Conservation (phyloP, 1,140 invertebrate genomes). For the Trichonephila clavata region DNA sequence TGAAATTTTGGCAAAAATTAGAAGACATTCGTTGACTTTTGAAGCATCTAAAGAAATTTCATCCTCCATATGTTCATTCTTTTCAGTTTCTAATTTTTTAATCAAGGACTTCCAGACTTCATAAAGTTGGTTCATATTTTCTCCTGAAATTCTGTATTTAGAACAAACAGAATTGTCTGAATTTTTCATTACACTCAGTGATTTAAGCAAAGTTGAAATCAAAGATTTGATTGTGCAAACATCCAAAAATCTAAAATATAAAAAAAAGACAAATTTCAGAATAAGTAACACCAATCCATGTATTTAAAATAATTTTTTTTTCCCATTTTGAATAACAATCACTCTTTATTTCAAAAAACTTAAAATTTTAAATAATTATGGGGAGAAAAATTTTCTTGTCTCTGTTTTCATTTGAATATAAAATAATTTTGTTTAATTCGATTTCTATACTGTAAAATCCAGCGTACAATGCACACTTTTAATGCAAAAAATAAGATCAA, state of each 20-base stretch:
- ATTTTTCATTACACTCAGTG: constrained; percentile 1
- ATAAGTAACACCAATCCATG: background rate
- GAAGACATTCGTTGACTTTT: background rate
- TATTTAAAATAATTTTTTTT: background rate
- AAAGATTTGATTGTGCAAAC: background rate
- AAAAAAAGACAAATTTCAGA: background rate
- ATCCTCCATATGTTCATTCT: background rate
- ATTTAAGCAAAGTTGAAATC: background rate
- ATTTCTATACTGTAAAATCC: too few relatives aligned
- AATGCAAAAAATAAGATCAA: too few relatives aligned
- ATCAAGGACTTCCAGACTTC: background rate
- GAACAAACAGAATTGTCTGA: background rate
- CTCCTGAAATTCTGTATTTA: background rate
- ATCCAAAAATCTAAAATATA: constrained; percentile 15
- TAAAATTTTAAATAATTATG: background rate
- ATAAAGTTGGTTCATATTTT: background rate
- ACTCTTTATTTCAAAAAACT: background rate
- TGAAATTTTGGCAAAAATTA: background rate
- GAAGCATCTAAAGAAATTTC: background rate
- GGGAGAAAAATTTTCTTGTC: background rate
- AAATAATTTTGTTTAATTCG: too few relatives aligned
- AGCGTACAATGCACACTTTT: too few relatives aligned
- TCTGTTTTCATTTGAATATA: background rate
- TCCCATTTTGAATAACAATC: background rate
- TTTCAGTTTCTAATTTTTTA: background rate